Base-by-base conservation (phyloP, 2,797 vertebrate species). In the Clangula hyemalis region DNA sequence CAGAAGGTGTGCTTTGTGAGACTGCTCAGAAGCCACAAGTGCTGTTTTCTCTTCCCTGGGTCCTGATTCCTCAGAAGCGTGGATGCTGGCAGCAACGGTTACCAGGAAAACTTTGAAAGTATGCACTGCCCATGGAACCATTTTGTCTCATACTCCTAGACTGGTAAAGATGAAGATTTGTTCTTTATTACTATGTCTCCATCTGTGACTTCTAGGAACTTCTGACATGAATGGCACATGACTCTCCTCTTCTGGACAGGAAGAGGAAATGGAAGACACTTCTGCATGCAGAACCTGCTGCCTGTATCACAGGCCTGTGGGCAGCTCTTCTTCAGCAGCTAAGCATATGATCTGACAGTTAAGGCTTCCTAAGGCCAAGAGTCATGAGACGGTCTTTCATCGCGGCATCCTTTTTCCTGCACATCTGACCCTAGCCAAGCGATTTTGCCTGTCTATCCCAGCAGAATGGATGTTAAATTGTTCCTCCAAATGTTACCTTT, bases 171-270 rank as follows among this genome's bases (percentile, higher is more conserved):
- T 18, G 16, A 71, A 56, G 53, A 41, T 69, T 70, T 49, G 11
- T 43, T 88, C 62, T 70, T 81, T 77, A 75, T 66, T 65, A n/a
- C 51, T 47, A 7, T 22, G 24, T 41, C 18, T 65, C 19, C 45
- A 82, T 47, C 27, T 61, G 38, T 45, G 60, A 85, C 36, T 71
- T 89, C 47, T 61, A 66, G 72, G 49, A 45, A 83, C 43, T 89
- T 68, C n/a, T 68, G 73, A 53, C 0, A 0, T 57, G 20, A 15
- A 38, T 27, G 27, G 28, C 22, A 77, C 64, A 11, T 3, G 43
- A 34, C n/a, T 82, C 14, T 80, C 36, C 41, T 36, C 70, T 61
- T 41, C 21, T 79, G 45, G 41, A 57, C 24, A 85, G 34, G 43
- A 80, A 69, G 24, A 69, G 45, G 17, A 85, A 54, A 68, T 3